Evolutionary conservation across 2,888 invertebrate species (phyloP).

Genomic region (Bellardia pandia): DNA sequence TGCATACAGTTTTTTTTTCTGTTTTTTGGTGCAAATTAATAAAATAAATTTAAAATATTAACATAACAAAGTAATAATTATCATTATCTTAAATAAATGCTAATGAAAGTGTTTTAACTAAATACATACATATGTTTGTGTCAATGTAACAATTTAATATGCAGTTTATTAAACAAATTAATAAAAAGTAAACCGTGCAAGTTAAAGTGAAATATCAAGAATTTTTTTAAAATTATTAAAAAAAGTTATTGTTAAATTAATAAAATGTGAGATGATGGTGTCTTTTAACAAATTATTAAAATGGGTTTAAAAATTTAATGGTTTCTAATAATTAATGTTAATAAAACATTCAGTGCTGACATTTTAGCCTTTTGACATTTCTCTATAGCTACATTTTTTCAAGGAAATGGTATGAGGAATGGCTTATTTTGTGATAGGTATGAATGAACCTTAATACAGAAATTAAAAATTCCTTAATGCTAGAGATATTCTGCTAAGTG

Average conservation of each 20-base stretch:
- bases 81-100: conserved; percentile 8
- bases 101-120: conserved; percentile 19
- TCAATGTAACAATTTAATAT: background rate
- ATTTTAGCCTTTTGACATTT: background rate
- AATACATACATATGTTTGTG: background rate
- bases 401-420: background rate
- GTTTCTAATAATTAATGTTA: too few relatives aligned
- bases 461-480: background rate
- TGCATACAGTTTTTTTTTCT: conserved; percentile 43
- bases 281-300: too few relatives aligned
- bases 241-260: background rate
- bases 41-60: background rate
- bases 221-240: background rate
- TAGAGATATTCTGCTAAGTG: too few relatives aligned
- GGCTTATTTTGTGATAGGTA: background rate
- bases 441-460: background rate
- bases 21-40: conserved; percentile 4
- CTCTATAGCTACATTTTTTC: background rate
- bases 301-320: too few relatives aligned
- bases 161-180: background rate
- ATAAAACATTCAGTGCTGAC: background rate
- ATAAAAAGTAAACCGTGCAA: background rate
- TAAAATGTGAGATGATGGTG: background rate
- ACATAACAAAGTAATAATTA: background rate
- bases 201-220: background rate